Evolutionary conservation across 2,113 vertebrate genomes (phyloP).

Genomic region (Meriones unguiculatus): DNA sequence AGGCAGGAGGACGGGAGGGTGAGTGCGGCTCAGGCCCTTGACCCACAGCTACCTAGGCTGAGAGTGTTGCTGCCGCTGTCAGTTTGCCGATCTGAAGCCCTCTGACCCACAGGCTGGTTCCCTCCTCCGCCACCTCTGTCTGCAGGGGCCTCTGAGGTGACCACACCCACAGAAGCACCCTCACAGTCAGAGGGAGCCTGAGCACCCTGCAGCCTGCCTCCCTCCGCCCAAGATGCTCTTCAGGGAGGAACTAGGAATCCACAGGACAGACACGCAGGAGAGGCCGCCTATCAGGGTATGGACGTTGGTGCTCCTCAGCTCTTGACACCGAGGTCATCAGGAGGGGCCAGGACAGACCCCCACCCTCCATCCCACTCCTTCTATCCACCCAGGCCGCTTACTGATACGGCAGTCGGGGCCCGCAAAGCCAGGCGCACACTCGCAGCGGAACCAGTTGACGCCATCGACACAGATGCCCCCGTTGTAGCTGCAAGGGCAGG

Average conservation of each 20-base stretch:
- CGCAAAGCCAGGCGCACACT: slow-evolving; percentile 95
- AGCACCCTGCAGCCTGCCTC: not conserved
- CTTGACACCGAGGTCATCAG: not conserved
- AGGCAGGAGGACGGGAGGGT: no score
- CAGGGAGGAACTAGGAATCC: not conserved
- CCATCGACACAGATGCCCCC: slow-evolving; percentile 96
- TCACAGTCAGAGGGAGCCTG: no score
- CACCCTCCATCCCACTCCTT: not conserved
- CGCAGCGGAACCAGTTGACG: slow-evolving; percentile 97
- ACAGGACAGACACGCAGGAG: accelerated
- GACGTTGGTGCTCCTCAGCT: accelerated
- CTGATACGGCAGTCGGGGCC: slow-evolving; percentile 98
- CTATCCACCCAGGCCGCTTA: slow-evolving; percentile 86
- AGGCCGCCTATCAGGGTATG: accelerated
- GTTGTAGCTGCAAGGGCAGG: slow-evolving; percentile 91
- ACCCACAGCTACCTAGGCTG: no score
- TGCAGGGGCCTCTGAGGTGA: not conserved
- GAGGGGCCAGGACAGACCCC: not conserved
- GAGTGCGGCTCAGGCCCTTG: not conserved
- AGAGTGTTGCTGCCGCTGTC: accelerated
- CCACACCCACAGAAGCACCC: not conserved
- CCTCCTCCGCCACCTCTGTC: not conserved
- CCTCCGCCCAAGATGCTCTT: not conserved
- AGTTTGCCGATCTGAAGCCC: not conserved
- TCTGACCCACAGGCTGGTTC: accelerated